Evolutionary conservation across 2,797 vertebrate species (phyloP).

Genomic region (Phalanger gymnotis): DNA sequence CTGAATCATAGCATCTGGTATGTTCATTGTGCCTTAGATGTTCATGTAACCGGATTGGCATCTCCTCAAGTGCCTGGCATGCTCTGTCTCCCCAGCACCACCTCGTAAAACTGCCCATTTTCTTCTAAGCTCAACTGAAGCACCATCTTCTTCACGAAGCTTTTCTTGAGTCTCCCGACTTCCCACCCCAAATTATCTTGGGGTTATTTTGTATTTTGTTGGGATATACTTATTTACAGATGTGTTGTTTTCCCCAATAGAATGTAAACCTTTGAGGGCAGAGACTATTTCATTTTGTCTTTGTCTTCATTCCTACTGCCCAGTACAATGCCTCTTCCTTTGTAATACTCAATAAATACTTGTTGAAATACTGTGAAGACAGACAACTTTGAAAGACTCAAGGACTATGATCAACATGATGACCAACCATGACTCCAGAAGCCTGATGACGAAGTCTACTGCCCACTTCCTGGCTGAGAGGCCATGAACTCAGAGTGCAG

Average conservation of each 20-base stretch:
- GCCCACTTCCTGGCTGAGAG: neutral
- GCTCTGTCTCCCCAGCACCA: neutral
- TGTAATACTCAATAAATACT: neutral
- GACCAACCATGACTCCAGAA: neutral
- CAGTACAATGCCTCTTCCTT: neutral
- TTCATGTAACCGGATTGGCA: accelerated
- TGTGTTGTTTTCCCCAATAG: neutral
- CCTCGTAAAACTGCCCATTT: neutral
- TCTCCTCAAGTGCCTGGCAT: neutral
- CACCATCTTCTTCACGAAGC: neutral
- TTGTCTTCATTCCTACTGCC: neutral
- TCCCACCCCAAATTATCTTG: neutral
- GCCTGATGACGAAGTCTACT: neutral
- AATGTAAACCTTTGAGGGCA: neutral
- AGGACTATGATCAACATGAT: neutral
- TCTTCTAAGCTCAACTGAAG: neutral
- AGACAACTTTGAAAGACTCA: neutral
- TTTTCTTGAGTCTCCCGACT: neutral
- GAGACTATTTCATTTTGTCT: neutral
- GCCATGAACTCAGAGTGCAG: neutral
- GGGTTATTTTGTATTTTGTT: neutral
- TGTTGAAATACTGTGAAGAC: neutral
- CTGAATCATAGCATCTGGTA: neutral
- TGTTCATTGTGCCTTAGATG: neutral
- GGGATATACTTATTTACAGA: neutral